Evolutionary conservation across 2,797 vertebrate genomes (phyloP).

Genomic region (Cetoscarus ocellatus): DNA sequence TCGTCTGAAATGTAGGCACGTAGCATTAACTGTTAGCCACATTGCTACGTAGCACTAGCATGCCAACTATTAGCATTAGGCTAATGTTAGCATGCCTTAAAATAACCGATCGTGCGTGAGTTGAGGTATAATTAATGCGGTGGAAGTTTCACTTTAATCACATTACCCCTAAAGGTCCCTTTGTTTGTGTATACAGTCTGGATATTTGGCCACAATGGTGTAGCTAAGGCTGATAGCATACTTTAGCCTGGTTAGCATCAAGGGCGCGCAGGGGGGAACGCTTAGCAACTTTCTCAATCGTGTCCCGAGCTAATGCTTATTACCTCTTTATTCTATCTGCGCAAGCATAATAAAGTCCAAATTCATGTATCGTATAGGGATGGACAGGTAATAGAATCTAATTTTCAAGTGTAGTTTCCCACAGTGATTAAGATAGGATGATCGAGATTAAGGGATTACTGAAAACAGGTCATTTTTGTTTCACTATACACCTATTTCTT

Average conservation of each 20-base stretch:
- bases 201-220: background rate
- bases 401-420: too few relatives aligned
- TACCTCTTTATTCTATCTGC: background rate
- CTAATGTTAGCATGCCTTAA: conserved; percentile 32
- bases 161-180: too few relatives aligned
- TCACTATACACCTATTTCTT: too few relatives aligned
- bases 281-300: conserved; percentile 50
- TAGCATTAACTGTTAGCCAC: conserved; percentile 42
- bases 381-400: too few relatives aligned
- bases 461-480: too few relatives aligned
- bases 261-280: conserved; percentile 50
- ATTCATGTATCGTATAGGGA: too few relatives aligned
- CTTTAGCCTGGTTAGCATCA: conserved; percentile 46
- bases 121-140: rapidly evolving
- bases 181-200: too few relatives aligned
- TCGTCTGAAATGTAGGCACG: conserved; percentile 35
- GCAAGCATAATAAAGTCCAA: background rate
- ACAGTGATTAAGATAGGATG: too few relatives aligned
- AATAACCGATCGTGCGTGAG: background rate
- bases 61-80: conserved; percentile 41
- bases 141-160: background rate
- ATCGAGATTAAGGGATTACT: too few relatives aligned
- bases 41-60: conserved; percentile 59
- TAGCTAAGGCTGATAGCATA: conserved; percentile 25
- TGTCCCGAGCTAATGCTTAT: background rate